These are phyloP conservation scores for Alouatta palliata DNA, from an alignment of 2,113 vertebrate species.

Conservation along the genomic window DNA sequence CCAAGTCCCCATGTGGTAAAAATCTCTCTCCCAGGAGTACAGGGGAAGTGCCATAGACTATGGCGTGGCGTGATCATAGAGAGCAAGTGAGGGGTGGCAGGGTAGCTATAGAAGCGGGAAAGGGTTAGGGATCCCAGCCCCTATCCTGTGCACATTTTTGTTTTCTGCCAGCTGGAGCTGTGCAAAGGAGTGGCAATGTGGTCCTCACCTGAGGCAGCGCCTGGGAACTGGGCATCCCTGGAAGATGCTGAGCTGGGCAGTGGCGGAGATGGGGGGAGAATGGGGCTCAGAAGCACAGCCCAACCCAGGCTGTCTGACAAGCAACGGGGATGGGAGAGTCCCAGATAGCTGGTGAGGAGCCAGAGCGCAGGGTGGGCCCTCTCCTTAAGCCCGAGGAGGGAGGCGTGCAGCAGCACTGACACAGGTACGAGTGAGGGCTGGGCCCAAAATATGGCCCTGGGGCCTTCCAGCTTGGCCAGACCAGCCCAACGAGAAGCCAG, in stretches of 20 bases:
- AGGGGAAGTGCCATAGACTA: slow-evolving; percentile 31
- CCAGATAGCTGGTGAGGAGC: neutral
- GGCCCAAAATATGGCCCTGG: neutral
- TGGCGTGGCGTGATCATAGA: neutral
- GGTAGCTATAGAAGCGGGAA: accelerated
- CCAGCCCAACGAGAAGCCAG: neutral
- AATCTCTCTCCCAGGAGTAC: neutral
- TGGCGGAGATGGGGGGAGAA: neutral
- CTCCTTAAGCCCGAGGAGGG: neutral
- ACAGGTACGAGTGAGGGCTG: neutral
- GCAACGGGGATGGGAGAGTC: neutral
- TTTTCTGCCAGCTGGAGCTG: neutral
- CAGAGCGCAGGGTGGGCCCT: neutral
- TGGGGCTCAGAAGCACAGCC: neutral
- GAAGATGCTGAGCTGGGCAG: neutral
- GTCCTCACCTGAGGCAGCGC: neutral
- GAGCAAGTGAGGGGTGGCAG: neutral
- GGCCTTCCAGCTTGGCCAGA: neutral
- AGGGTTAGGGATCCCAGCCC: too few relatives aligned
- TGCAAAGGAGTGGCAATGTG: neutral
- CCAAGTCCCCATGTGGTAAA: neutral
- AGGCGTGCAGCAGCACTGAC: neutral
- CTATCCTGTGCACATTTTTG: neutral
- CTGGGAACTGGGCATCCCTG: neutral
- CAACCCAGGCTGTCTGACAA: neutral